Conservation (phyloP, 2,888 invertebrate species). For the Falcaria lacertinaria region DNA sequence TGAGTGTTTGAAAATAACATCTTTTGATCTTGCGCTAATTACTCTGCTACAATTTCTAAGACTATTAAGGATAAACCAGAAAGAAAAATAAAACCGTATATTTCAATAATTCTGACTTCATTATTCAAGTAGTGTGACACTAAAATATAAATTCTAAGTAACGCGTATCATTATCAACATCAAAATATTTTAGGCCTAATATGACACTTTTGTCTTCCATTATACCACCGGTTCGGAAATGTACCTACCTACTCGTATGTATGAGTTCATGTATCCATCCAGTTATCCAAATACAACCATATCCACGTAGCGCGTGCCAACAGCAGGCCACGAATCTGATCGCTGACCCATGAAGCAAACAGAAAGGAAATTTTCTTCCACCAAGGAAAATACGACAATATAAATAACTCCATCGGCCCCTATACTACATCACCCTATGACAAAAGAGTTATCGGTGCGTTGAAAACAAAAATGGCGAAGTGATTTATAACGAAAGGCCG, state of each 20-base stretch:
- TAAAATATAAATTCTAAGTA: no score
- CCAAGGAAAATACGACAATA: slow-evolving; percentile 76
- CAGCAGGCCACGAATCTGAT: slow-evolving; percentile 62
- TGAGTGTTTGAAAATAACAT: not conserved
- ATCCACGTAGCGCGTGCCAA: slow-evolving; percentile 16
- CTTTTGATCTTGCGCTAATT: not conserved
- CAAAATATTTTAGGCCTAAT: no score
- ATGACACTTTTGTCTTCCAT: no score
- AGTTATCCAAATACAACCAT: slow-evolving; percentile 29
- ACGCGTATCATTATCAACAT: no score
- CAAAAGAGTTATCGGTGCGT: slow-evolving; percentile 81
- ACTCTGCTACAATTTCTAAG: not conserved
- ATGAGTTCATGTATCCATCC: not conserved
- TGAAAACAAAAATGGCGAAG: slow-evolving; percentile 78
- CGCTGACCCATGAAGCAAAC: slow-evolving; percentile 78
- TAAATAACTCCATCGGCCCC: slow-evolving; percentile 78
- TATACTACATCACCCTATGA: slow-evolving; percentile 77
- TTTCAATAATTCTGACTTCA: no score
- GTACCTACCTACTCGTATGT: no score
- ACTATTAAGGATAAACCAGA: not conserved
- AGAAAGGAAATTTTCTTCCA: slow-evolving; percentile 78
- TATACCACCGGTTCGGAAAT: no score
- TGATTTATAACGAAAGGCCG: slow-evolving; percentile 65
- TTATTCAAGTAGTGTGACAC: no score
- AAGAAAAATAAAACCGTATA: slow-evolving; percentile 6